Evolutionary conservation across 2,797 vertebrate genomes (phyloP), one percentile per base, ranked within the genome.

Genomic region (Orestias chungarensis): DNA sequence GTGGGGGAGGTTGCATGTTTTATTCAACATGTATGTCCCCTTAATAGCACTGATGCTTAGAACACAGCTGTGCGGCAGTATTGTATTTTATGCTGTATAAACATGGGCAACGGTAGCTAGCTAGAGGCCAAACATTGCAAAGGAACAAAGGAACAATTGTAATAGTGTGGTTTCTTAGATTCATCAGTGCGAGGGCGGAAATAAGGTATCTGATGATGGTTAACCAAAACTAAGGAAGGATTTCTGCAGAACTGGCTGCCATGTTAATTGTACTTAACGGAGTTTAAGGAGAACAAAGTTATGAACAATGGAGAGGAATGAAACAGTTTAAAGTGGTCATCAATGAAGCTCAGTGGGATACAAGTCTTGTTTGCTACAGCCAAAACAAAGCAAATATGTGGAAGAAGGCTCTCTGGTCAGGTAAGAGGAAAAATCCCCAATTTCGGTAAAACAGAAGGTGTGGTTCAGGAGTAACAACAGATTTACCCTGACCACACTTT

Each of bases 181-280:
- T 35, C 25, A 23, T 14, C 18, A 33, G 54, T 47, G 46, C 23
- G 46, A 18, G 46, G 6, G 46, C 7, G 40, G 40, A 8, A 4
- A 8, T 1, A 42, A 82, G 78, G 73, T 75, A 71, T 44, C n/a
- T 23, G 29, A 69, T 57, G 68, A 70, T 66, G 75, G 82, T 87
- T 64, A 49, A 43, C 61, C 64, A 52, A 14, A 27, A 35, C 40
- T 71, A 78, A 20, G 47, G 70, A 3, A 77, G 8, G 15, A n/a
- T 66, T 52, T 49, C 35, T 47, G 31, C 57, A 11, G 35, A 76
- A 66, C 61, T 29, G 73, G 46, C 66, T 67, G 61, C 8, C 64
- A 61, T 9, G 43, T 31, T 15, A 68, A 70, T 23, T 52, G 31
- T 44, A 67, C 64, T 44, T 67, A 33, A 68, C 64, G 49, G 17